phyloP scores from a whole-genome alignment of 1,140 invertebrate species.

The Heliconius hermathena region DNA sequence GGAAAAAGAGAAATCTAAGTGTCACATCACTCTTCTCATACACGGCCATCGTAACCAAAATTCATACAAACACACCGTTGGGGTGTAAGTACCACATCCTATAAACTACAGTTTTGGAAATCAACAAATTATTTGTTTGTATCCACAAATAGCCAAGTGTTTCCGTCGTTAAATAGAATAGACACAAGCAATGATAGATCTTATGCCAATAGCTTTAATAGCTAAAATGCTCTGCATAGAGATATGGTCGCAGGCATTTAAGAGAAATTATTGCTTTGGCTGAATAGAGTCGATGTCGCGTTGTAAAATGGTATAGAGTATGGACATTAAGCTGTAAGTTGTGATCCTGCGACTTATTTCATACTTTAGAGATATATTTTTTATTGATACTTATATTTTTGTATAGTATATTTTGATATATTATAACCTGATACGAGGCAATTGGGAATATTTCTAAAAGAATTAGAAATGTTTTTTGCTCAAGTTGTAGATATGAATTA shows the following conservation, averaged over 20 bases:
- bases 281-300: conserved; percentile 13
- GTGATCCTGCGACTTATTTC: not conserved
- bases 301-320: conserved; percentile 7
- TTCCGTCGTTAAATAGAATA: not conserved
- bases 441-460: not conserved
- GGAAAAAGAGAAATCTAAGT: too few species aligned
- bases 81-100: not conserved
- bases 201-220: not conserved
- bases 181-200: not conserved
- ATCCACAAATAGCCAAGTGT: conserved; percentile 9
- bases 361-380: not conserved
- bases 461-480: not conserved
- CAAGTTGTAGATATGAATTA: too few species aligned
- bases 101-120: conserved; percentile 7
- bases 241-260: conserved; percentile 3
- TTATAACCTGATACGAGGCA: not conserved
- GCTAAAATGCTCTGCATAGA: not conserved
- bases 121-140: conserved; percentile 8
- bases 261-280: conserved; percentile 12
- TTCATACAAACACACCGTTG: too few species aligned
- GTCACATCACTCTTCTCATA: too few species aligned
- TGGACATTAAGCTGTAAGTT: not conserved
- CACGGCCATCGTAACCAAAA: too few species aligned
- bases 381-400: not conserved
- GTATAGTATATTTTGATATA: not conserved